These are phyloP conservation scores for Nipponia nippon DNA, from an alignment of 2,113 vertebrate species.

Conservation along the genomic window DNA sequence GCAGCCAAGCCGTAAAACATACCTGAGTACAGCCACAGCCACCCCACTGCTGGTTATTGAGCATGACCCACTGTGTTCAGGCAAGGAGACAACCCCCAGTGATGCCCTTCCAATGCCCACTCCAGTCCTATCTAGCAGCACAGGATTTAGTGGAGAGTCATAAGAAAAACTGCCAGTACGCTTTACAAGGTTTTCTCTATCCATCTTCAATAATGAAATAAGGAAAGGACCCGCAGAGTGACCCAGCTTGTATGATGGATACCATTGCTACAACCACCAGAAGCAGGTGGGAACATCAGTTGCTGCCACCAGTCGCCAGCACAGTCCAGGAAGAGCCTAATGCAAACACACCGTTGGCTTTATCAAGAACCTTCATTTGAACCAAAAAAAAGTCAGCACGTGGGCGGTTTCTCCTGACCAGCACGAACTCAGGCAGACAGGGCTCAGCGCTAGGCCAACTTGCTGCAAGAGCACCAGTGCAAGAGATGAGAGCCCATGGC, in stretches of 20 bases:
- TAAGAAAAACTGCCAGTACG: background rate
- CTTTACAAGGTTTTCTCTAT: background rate
- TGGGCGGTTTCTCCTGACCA: background rate
- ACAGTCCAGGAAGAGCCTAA: background rate
- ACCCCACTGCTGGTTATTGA: background rate
- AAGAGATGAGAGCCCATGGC: background rate
- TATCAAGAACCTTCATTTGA: background rate
- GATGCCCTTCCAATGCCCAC: background rate
- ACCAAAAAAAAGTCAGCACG: too few species aligned
- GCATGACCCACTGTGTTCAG: background rate
- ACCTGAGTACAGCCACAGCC: background rate
- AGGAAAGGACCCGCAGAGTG: fast-evolving
- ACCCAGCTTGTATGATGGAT: background rate
- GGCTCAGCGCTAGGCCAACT: background rate
- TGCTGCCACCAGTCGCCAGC: background rate
- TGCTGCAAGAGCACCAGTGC: background rate
- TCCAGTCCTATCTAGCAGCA: background rate
- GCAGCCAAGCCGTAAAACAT: background rate
- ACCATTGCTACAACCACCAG: background rate
- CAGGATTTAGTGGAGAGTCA: background rate
- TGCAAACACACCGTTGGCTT: background rate
- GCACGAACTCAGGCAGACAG: background rate
- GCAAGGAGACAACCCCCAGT: background rate
- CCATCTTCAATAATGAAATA: background rate
- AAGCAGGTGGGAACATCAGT: background rate